phyloP scores from a whole-genome alignment of 2,888 invertebrate genomes.

The Cyclophora albipunctata region DNA sequence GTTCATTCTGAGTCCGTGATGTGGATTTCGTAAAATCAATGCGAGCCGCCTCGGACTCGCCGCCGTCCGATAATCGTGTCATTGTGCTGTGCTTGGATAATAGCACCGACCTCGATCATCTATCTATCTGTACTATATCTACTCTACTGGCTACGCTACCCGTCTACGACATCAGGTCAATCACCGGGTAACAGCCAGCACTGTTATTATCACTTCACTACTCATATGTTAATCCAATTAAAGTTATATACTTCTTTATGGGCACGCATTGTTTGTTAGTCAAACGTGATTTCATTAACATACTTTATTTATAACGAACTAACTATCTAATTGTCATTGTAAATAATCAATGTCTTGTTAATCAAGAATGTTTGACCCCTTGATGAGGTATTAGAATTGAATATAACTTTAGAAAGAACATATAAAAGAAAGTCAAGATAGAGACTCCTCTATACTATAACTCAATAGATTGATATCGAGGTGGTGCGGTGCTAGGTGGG shows the following conservation, averaged over 20 bases:
- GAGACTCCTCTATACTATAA: too few relatives aligned
- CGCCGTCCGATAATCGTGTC: slow-evolving; percentile 57
- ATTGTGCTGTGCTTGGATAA: slow-evolving; percentile 59
- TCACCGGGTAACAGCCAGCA: slow-evolving; percentile 45
- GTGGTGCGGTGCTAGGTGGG: too few relatives aligned
- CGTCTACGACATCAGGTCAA: slow-evolving; percentile 42
- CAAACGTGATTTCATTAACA: too few relatives aligned
- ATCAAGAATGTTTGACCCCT: too few relatives aligned
- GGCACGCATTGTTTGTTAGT: slow-evolving; percentile 9
- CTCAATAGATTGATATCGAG: too few relatives aligned
- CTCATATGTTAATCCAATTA: slow-evolving; percentile 10
- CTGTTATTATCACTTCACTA: slow-evolving; percentile 48
- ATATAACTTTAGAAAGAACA: too few relatives aligned
- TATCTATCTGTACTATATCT: slow-evolving; percentile 7
- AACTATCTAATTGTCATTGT: too few relatives aligned
- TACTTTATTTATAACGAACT: too few relatives aligned
- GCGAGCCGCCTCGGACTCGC: slow-evolving; percentile 54
- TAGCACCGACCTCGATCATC: slow-evolving; percentile 45
- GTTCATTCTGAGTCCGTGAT: slow-evolving; percentile 65
- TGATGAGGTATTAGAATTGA: too few relatives aligned
- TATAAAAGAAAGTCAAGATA: too few relatives aligned
- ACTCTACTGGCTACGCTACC: too few relatives aligned
- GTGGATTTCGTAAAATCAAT: slow-evolving; percentile 72
- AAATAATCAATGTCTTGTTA: too few relatives aligned
- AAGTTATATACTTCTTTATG: slow-evolving; percentile 27